Conservation (phyloP, 2,888 invertebrate species). For the Coelopa pilipes region DNA sequence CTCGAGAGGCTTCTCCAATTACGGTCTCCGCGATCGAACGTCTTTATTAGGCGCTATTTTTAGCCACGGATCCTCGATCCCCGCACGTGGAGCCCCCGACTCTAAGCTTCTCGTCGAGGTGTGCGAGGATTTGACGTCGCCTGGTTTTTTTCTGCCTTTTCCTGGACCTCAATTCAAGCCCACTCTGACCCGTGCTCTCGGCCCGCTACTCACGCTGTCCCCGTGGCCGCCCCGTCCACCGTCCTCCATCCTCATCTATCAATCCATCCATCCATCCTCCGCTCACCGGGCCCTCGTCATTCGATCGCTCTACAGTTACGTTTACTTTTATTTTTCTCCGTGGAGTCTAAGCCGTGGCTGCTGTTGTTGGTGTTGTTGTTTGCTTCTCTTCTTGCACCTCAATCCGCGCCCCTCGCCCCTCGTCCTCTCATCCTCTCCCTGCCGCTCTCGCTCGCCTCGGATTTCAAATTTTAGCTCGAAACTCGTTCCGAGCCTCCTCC, state of each 20-base stretch:
- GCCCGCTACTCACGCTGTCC: not conserved
- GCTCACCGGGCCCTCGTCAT: not conserved
- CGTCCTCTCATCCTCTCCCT: not conserved
- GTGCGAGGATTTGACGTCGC: too few species aligned
- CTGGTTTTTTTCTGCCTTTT: not conserved
- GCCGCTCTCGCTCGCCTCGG: not conserved
- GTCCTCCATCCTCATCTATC: not conserved
- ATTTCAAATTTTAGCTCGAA: slow-evolving; percentile 20
- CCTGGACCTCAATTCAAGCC: not conserved
- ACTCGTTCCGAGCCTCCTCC: slow-evolving; percentile 33
- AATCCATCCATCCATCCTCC: not conserved
- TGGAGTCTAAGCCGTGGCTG: too few species aligned
- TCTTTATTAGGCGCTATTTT: too few species aligned
- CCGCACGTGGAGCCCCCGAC: too few species aligned
- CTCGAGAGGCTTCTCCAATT: too few species aligned
- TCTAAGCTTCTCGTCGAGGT: too few species aligned
- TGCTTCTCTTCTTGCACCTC: not conserved
- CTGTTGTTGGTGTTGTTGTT: too few species aligned
- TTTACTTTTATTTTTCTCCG: slow-evolving; percentile 17
- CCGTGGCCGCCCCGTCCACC: not conserved
- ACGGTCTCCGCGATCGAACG: too few species aligned
- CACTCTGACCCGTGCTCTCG: not conserved
- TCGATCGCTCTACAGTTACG: slow-evolving; percentile 10
- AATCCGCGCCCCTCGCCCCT: not conserved
- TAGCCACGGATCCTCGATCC: too few species aligned